Evolutionary conservation across 2,797 vertebrate genomes (phyloP).

Genomic region (Schizothorax lantsangensis): DNA sequence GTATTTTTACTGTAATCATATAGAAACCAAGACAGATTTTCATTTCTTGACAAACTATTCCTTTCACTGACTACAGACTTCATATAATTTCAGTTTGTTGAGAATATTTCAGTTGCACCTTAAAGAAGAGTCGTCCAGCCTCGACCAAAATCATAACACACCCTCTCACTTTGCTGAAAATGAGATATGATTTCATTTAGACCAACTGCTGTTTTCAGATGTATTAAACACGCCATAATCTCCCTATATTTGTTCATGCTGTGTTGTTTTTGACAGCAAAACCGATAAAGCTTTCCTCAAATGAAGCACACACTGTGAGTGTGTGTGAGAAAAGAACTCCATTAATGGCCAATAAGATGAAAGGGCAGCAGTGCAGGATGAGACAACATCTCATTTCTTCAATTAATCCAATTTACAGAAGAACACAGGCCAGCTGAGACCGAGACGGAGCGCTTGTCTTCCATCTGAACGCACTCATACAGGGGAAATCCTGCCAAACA

Average conservation of each 20-base stretch:
- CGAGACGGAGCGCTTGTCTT: neutral
- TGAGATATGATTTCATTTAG: constrained; percentile 2
- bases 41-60: neutral
- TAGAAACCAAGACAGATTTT: neutral
- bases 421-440: constrained; percentile 45
- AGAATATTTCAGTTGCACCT: neutral
- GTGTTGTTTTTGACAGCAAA: constrained; percentile 13
- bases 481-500: neutral
- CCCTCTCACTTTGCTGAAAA: neutral
- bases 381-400: constrained; percentile 74
- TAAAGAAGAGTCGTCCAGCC: neutral
- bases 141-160: neutral
- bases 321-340: constrained; percentile 56
- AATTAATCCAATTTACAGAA: constrained; percentile 74
- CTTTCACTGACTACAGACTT: neutral
- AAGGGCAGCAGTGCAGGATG: constrained; percentile 48
- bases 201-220: constrained; percentile 26
- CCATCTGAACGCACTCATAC: neutral
- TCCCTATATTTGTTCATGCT: constrained; percentile 16
- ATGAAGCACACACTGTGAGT: constrained; percentile 1
- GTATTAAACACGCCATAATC: neutral
- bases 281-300: neutral
- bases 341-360: constrained; percentile 72
- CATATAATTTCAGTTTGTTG: neutral
- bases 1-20: neutral